Evolutionary conservation across 2,888 invertebrate species (phyloP).

Genomic region (Cryptus viduatorius): DNA sequence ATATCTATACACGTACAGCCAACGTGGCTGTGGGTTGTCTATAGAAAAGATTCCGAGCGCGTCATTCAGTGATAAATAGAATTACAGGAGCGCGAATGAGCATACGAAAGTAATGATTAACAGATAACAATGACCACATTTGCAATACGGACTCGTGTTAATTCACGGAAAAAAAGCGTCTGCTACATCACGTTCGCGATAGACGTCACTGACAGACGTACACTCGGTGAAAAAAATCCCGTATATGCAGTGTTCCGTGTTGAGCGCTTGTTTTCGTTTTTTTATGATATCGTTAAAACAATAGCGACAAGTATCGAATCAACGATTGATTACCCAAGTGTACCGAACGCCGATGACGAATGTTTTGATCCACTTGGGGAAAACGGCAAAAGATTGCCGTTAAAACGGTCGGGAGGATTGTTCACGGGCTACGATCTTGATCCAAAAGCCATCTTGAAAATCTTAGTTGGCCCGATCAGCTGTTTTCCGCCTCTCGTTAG

Average conservation of each 20-base stretch:
- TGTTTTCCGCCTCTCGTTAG: conserved; percentile 63
- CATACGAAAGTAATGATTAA: not conserved
- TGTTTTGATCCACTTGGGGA: conserved; percentile 68
- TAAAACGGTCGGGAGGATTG: conserved; percentile 67
- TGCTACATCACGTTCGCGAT: conserved; percentile 76
- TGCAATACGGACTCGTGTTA: not conserved
- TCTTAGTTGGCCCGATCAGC: conserved; percentile 71
- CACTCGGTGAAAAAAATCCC: conserved; percentile 20
- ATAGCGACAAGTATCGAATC: not conserved
- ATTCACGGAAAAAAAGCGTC: conserved; percentile 74
- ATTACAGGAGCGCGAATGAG: conserved; percentile 6
- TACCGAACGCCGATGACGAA: conserved; percentile 69
- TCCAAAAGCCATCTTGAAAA: conserved; percentile 77
- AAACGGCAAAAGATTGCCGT: conserved; percentile 74
- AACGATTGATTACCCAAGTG: conserved; percentile 72
- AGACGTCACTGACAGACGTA: conserved; percentile 78
- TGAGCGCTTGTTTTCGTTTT: not conserved
- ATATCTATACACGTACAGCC: not conserved
- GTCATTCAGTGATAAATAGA: not conserved
- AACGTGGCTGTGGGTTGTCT: conserved; percentile 21
- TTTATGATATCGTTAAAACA: not conserved
- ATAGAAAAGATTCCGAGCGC: not conserved
- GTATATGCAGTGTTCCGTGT: not conserved
- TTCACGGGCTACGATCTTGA: conserved; percentile 74
- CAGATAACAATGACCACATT: not conserved